Percentiles rank a stretch among this genome's conserved stretches.
Evolutionary conservation across 2,113 vertebrate genomes (phyloP).

Genomic region (Struthio camelus): DNA sequence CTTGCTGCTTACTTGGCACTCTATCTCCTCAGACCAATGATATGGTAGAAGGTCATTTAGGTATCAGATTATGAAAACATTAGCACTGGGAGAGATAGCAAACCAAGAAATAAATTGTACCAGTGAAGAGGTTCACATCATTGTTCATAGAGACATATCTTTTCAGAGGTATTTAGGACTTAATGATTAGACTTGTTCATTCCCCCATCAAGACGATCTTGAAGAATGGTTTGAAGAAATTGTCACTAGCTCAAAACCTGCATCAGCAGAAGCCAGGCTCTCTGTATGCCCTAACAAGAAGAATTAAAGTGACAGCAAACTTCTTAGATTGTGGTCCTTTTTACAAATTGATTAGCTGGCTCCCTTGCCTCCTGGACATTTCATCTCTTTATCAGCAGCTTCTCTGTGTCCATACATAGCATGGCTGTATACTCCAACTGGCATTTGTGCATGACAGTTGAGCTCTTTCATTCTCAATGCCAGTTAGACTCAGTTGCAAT

Average conservation of each 20-base stretch:
- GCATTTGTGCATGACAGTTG: slow-evolving; percentile 37
- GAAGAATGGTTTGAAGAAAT: background rate
- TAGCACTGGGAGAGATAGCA: background rate
- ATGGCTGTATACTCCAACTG: background rate
- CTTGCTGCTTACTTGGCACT: background rate
- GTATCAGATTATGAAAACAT: background rate
- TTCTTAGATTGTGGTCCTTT: background rate
- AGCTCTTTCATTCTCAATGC: slow-evolving; percentile 43
- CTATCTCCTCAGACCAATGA: background rate
- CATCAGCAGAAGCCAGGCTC: background rate
- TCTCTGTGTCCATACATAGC: background rate
- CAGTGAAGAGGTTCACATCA: background rate
- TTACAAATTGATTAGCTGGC: background rate
- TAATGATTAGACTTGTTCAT: background rate
- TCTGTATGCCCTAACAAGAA: background rate
- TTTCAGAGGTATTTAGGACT: background rate
- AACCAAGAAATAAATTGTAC: background rate
- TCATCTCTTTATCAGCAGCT: background rate
- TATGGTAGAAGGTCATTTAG: background rate
- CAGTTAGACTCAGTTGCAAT: slow-evolving; percentile 53
- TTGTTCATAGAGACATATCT: background rate
- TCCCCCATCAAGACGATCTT: background rate
- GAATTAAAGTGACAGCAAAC: background rate
- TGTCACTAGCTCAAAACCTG: background rate
- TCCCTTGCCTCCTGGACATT: background rate